Percentiles rank a stretch among this genome's conserved stretches.
These are phyloP conservation scores for Spondyliosoma cantharus DNA, from an alignment of 2,797 vertebrate species.

Conservation along the genomic window DNA sequence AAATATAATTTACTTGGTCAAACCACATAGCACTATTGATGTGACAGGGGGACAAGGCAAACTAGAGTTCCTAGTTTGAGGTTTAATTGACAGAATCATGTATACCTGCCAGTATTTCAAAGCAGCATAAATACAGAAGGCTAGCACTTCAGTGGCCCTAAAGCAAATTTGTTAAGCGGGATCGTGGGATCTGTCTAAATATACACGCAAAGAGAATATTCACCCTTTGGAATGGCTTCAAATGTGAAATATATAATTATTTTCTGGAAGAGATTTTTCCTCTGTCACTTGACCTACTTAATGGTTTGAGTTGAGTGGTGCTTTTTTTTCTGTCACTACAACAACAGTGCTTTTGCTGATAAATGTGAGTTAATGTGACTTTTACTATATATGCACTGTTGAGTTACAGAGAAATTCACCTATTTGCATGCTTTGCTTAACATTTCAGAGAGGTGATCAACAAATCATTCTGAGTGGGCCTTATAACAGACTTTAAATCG, in stretches of 20 bases:
- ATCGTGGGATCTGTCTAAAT: constrained; percentile 54
- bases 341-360: background rate
- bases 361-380: background rate
- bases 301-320: constrained; percentile 44
- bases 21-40: constrained; percentile 38
- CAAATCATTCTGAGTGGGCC: background rate
- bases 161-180: constrained; percentile 57
- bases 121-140: constrained; percentile 25
- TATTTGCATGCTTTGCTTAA: background rate
- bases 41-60: constrained; percentile 43
- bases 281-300: constrained; percentile 63
- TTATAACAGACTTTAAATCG: background rate
- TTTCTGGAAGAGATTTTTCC: constrained; percentile 32
- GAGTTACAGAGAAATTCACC: background rate
- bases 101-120: constrained; percentile 56
- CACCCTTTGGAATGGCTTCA: constrained; percentile 46
- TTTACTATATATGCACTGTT: constrained; percentile 1
- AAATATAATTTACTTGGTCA: constrained; percentile 61
- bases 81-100: constrained; percentile 55
- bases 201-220: constrained; percentile 55
- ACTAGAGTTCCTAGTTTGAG: constrained; percentile 32
- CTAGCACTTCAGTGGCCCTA: constrained; percentile 31
- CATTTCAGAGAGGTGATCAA: background rate
- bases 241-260: constrained; percentile 57
- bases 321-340: constrained; percentile 45